Base-by-base conservation (phyloP, 2,888 invertebrate genomes). In the Coremacera marginata region DNA sequence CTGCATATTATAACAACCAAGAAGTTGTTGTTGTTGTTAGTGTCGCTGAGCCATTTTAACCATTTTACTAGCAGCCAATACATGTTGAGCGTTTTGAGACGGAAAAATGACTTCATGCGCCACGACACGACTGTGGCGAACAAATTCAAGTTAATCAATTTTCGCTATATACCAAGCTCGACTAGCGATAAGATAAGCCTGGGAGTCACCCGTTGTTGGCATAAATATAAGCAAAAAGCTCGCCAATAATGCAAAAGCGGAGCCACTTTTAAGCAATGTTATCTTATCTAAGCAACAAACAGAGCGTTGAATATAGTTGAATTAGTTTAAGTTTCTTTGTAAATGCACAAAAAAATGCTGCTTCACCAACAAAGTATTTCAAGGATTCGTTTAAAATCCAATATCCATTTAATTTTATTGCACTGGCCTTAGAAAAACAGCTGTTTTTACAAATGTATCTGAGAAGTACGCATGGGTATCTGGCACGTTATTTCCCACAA, bases 401-500 rank as follows among this genome's bases (percentile, higher is more conserved):
- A 11, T 44, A 11, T 11, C 14, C 44, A 14, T 44, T 11, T 2
- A 44, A 44, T 44, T 44, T 1, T 11, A 44, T 44, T 37, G 37
- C 22, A 67, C 67, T 67, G 31, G 31, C 31, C 31, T 31, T 31
- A 4, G 31, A 31, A 31, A 31, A 31, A 37, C 60, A 60, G 60
- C 60, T 37, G n/a, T n/a, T 37, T 37, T 37, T 37, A 5, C 34
- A 34, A 34, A 22, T 8, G 37, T 55, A 52, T 19, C 52, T 52
- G 34, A 55, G 31, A 22, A 8, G 49, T 37, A 67, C 65, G 22
- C 52, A 70, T 19, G 27, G 7, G 70, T 27, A 25, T 9, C 51
- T 52, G n/a, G 31, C 70, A 19, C 37, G 57, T 71, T 71, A 22
- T 68, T 51, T 49, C 68, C 57, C 71, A 16, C 71, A 31, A 16